These are phyloP conservation scores for Ladona fulva DNA, from an alignment of 1,140 invertebrate genomes.

Conservation along the genomic window DNA sequence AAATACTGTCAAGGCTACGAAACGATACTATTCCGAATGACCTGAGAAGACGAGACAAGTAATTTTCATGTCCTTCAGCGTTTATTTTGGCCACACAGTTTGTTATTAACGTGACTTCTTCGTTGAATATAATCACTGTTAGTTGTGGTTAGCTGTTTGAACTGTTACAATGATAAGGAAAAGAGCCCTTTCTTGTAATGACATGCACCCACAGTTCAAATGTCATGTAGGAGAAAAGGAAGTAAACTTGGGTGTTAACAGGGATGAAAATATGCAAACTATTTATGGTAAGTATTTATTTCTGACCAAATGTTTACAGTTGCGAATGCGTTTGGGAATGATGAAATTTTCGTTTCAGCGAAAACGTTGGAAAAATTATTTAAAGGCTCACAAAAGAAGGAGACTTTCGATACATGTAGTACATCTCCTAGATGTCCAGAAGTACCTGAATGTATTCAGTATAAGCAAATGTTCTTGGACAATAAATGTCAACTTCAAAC, in stretches of 20 bases:
- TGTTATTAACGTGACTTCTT: too few relatives aligned
- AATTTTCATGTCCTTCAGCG: too few relatives aligned
- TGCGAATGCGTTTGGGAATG: background rate
- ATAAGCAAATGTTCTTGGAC: background rate
- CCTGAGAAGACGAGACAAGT: too few relatives aligned
- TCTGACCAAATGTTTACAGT: background rate
- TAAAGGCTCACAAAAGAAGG: background rate
- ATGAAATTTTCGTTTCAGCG: background rate
- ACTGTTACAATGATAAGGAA: background rate
- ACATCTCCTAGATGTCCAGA: background rate
- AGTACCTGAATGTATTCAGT: background rate
- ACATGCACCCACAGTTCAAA: background rate
- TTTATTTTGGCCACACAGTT: too few relatives aligned
- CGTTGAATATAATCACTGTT: too few relatives aligned
- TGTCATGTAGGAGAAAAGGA: background rate
- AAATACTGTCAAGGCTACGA: too few relatives aligned
- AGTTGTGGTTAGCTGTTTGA: too few relatives aligned
- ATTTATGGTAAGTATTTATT: background rate
- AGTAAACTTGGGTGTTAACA: background rate
- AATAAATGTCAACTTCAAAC: background rate
- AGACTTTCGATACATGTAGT: background rate
- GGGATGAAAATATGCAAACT: background rate
- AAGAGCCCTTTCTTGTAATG: background rate
- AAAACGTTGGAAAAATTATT: background rate
- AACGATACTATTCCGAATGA: too few relatives aligned